Conservation (phyloP, 2,113 vertebrate genomes). For the Heptranchias perlo region DNA sequence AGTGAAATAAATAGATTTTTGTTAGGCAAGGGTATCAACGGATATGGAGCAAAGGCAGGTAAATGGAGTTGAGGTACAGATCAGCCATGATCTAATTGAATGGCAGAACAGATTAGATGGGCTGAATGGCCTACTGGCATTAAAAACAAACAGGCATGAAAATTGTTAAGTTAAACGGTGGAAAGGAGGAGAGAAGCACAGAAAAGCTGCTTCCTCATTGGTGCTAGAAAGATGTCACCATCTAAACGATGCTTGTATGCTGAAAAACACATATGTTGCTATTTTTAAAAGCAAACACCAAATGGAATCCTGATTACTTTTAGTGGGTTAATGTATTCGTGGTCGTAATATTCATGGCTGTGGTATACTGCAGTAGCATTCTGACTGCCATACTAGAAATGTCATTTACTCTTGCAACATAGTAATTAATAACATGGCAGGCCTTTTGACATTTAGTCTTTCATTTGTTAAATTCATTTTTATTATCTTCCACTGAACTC, state of each 20-base stretch:
- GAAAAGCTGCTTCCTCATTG: not conserved
- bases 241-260: not conserved
- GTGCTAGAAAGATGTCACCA: not conserved
- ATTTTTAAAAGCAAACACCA: not conserved
- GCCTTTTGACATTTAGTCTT: not conserved
- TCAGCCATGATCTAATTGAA: too few relatives aligned
- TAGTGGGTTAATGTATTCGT: not conserved
- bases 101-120: too few relatives aligned
- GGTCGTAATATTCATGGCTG: not conserved
- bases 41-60: too few relatives aligned
- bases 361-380: not conserved
- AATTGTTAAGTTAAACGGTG: not conserved
- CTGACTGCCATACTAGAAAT: not conserved
- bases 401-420: not conserved
- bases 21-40: too few relatives aligned
- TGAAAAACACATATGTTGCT: not conserved
- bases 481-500: constrained; percentile 17
- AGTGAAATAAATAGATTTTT: not conserved
- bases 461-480: constrained; percentile 23
- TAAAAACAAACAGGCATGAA: not conserved
- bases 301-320: not conserved
- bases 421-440: not conserved
- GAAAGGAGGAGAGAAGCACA: not conserved
- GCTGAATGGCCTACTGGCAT: not conserved
- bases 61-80: too few relatives aligned